phyloP scores from a whole-genome alignment of 2,797 vertebrate genomes.

The Acanthopagrus latus region DNA sequence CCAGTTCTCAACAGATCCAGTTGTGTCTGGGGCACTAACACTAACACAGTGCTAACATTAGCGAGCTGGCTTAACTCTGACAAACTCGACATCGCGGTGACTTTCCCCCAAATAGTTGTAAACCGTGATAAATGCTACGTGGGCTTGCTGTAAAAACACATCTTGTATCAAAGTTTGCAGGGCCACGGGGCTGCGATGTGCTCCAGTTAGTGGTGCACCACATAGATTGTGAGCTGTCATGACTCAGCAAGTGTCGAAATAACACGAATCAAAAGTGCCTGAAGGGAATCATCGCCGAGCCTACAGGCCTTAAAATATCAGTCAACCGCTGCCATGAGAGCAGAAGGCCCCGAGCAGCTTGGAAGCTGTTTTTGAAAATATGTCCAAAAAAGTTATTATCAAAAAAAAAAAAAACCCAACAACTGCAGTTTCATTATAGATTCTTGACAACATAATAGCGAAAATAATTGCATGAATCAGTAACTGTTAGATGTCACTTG shows the following conservation, averaged over 20 bases:
- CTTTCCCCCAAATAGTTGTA: neutral
- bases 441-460: neutral
- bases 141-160: neutral
- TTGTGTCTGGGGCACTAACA: neutral
- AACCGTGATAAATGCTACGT: neutral
- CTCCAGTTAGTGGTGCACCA: neutral
- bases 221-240: neutral
- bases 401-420: neutral
- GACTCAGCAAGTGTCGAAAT: slow-evolving; percentile 1
- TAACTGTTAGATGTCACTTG: no score
- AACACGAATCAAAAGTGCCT: neutral
- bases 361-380: neutral
- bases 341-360: neutral
- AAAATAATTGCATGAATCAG: neutral
- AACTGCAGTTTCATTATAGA: neutral
- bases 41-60: neutral
- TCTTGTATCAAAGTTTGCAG: neutral
- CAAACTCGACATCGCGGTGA: neutral
- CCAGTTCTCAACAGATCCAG: neutral
- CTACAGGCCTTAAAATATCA: neutral
- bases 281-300: neutral
- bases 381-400: neutral
- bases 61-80: neutral
- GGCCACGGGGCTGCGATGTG: neutral
- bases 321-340: neutral